phyloP scores from a whole-genome alignment of 1,140 invertebrate species.

The Andrena cerasifolii region DNA sequence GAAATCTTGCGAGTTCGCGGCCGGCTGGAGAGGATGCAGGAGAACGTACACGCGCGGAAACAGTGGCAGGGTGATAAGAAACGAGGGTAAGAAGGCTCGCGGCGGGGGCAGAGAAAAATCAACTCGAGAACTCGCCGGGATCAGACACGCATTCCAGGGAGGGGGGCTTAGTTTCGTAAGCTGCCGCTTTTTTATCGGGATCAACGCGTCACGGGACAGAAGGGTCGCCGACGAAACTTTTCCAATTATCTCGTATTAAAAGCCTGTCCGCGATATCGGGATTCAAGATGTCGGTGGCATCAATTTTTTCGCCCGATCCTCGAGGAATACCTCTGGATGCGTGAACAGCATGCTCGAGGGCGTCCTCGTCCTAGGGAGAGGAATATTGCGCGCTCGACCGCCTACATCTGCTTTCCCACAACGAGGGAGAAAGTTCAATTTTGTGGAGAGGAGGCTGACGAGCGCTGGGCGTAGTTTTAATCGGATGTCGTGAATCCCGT shows the following conservation, averaged over 20 bases:
- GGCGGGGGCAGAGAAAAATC: slow-evolving; percentile 50
- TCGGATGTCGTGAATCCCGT: slow-evolving; percentile 53
- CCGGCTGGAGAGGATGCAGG: slow-evolving; percentile 12
- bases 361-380: neutral
- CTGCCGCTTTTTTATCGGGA: slow-evolving; percentile 17
- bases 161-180: slow-evolving; percentile 47
- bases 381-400: neutral
- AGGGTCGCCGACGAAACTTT: slow-evolving; percentile 33
- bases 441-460: slow-evolving; percentile 19
- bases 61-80: neutral
- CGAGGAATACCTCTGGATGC: neutral
- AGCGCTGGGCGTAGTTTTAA: too few species aligned
- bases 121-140: slow-evolving; percentile 51
- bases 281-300: slow-evolving; percentile 9
- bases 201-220: neutral
- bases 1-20: slow-evolving; percentile 70
- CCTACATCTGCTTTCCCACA: slow-evolving; percentile 8
- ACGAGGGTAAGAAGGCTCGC: neutral
- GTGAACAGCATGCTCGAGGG: neutral
- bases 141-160: slow-evolving; percentile 67
- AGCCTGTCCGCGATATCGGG: slow-evolving; percentile 38
- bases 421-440: slow-evolving; percentile 52
- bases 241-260: slow-evolving; percentile 58
- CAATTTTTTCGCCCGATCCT: neutral
- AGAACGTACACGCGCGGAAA: slow-evolving; percentile 19